Evolutionary conservation across 1,140 invertebrate species (phyloP).

Genomic region (Bombus soroeensis): DNA sequence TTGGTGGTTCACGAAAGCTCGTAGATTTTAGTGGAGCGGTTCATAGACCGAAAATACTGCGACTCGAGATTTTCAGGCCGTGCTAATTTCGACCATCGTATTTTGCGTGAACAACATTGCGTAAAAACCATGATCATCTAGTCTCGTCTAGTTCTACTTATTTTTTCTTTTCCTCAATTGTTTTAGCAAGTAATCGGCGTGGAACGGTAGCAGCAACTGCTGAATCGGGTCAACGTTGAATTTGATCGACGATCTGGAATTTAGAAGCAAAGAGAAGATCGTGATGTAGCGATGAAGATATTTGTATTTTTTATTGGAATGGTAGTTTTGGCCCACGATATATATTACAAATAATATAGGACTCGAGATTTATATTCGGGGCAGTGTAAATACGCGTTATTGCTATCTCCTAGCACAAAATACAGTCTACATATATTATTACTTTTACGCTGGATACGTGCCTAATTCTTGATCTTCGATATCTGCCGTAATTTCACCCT

Average conservation of each 20-base stretch:
- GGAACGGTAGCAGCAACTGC: not conserved
- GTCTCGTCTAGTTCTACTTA: not conserved
- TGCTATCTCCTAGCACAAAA: not conserved
- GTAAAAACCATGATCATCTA: not conserved
- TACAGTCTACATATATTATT: conserved; percentile 8
- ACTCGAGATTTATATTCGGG: not conserved
- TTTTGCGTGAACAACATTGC: conserved; percentile 4
- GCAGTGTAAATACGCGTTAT: not conserved
- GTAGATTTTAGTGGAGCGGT: conserved; percentile 27
- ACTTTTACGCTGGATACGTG: conserved; percentile 25
- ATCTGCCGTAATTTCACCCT: conserved; percentile 15
- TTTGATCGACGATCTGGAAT: not conserved
- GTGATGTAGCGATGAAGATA: no score
- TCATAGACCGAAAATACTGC: conserved; percentile 49
- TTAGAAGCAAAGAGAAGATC: not conserved
- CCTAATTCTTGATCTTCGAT: conserved; percentile 25
- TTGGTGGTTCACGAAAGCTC: not conserved
- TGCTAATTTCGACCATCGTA: conserved; percentile 47
- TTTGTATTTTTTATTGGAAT: conserved; percentile 1
- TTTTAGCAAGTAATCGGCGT: not conserved
- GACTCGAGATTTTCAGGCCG: conserved; percentile 38
- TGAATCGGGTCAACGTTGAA: not conserved
- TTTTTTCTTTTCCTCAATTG: not conserved
- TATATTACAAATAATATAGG: not conserved
- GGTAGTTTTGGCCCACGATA: not conserved